Base-by-base conservation (phyloP, 1,140 invertebrate species). In the Tribolium madens region DNA sequence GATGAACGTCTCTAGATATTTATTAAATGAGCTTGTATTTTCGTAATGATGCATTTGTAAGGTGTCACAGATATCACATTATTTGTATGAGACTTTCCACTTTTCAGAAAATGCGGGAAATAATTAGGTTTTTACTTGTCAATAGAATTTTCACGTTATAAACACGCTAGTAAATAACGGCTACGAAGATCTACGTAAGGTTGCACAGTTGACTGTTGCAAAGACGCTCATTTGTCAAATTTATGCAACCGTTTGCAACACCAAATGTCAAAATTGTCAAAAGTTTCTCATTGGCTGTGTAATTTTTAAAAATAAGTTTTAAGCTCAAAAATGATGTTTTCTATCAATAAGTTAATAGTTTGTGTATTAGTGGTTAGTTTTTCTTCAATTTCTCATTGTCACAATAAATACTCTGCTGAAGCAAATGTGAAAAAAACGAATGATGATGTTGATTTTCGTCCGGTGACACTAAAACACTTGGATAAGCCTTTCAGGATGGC, bases 401-500 rank as follows among this genome's bases (percentile, higher is more conserved):
- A 80, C 50, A 84, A 83, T 81, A 85, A 85, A 80, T 85, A 85
- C 72, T 81, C 81, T 6, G 78, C 81, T 64, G 80, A 81, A 47
- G 81, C 81, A 14, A 85, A 85, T 77, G 13, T 15, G 33, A 46
- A 79, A 33, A 46, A 68, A 21, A 33, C 68, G 10, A 69, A 76
- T 21, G 71, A 79, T 47, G 50, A 79, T n/a, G 26, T 74, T 10
- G 80, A 82, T 79, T 75, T 83, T 57, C 64, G 80, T 9, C 77
- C 83, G 15, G 76, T 81, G 53, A 75, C 81, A n/a, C 77, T 86
- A 31, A 83, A 84, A 79, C 83, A 84, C 42, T 78, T 86, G 48
- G 83, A 86, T 74, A 83, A 81, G 50, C 84, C 85, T 12, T 86
- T 84, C 78, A 69, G 85, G 42, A 86, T 86, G 85, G 79, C 83